Conservation (phyloP, 2,113 vertebrate species). For the Gallinago jamesoni region DNA sequence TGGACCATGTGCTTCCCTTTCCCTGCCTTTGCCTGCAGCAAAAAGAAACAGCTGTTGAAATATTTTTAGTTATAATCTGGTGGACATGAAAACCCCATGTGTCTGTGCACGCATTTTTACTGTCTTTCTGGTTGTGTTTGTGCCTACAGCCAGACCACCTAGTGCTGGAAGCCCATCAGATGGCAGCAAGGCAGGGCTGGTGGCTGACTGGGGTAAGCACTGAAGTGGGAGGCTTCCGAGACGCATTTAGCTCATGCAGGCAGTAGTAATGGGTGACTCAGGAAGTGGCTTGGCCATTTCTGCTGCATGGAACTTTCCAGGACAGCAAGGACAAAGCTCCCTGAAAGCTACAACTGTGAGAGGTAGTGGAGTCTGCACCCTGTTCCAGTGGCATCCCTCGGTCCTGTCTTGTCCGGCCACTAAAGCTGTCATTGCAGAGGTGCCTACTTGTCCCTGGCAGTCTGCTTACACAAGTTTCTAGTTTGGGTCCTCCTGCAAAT, state of each 20-base stretch:
- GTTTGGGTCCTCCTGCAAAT: neutral
- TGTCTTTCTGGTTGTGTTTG: neutral
- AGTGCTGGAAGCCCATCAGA: neutral
- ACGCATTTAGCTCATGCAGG: neutral
- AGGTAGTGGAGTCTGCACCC: neutral
- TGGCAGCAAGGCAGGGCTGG: neutral
- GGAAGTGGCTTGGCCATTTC: neutral
- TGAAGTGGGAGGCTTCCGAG: neutral
- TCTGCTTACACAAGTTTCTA: neutral
- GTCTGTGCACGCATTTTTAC: neutral
- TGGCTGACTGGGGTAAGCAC: neutral
- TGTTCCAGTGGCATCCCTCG: neutral
- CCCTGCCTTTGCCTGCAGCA: neutral
- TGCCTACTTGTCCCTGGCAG: neutral
- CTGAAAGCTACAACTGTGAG: neutral
- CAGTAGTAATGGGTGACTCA: neutral
- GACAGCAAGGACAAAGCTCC: neutral
- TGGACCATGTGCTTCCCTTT: neutral
- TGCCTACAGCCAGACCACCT: neutral
- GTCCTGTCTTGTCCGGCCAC: neutral
- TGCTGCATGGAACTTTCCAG: neutral
- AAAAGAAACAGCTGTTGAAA: slow-evolving; percentile 14
- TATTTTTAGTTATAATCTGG: neutral
- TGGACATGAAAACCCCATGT: neutral
- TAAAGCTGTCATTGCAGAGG: neutral